Conservation (phyloP, 2,113 vertebrate genomes). For the Caranx melampygus region DNA sequence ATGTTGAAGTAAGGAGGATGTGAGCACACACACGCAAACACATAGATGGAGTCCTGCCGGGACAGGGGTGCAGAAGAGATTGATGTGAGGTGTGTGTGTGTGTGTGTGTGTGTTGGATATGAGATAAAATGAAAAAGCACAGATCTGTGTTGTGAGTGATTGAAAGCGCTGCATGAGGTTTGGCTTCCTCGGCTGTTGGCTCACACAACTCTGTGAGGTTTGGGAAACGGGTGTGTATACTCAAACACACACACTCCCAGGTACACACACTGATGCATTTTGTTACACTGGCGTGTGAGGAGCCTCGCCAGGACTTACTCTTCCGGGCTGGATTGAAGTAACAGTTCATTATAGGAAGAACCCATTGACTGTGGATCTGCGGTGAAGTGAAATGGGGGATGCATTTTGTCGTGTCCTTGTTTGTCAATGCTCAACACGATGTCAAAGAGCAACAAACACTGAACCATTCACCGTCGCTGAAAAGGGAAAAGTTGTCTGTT, state of each 20-base stretch:
- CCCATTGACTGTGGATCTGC: background rate
- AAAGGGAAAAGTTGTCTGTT: background rate
- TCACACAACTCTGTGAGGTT: slow-evolving; percentile 55
- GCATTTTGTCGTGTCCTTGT: background rate
- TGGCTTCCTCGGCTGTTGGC: slow-evolving; percentile 36
- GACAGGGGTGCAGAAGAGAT: slow-evolving; percentile 34
- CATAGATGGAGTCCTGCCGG: slow-evolving; percentile 40
- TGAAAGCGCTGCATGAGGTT: slow-evolving; percentile 47
- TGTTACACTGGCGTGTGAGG: background rate
- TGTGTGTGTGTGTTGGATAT: background rate
- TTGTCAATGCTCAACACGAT: background rate
- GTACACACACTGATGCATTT: background rate
- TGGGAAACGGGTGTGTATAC: slow-evolving; percentile 33
- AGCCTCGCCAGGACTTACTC: background rate
- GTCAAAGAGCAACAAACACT: background rate
- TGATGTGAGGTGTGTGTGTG: background rate
- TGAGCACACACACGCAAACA: background rate
- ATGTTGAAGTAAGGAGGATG: background rate
- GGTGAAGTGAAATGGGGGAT: no score
- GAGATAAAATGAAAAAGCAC: slow-evolving; percentile 56
- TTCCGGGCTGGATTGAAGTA: slow-evolving; percentile 2
- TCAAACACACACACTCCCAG: slow-evolving; percentile 14
- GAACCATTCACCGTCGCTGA: background rate
- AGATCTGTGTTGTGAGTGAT: slow-evolving; percentile 51
- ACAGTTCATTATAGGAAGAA: slow-evolving; percentile 15